Base-by-base conservation (phyloP, 1,140 invertebrate species). In the Diorhabda carinulata region DNA sequence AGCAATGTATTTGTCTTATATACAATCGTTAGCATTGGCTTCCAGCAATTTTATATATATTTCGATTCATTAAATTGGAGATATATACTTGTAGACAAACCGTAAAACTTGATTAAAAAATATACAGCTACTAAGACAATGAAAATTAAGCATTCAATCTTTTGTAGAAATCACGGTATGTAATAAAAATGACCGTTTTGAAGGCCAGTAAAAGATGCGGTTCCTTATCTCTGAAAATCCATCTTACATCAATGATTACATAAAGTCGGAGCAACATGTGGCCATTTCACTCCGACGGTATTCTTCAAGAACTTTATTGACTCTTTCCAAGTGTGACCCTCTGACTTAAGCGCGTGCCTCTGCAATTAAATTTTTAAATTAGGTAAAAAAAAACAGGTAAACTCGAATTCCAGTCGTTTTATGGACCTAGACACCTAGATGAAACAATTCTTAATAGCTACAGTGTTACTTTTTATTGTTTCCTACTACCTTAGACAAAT, bases 341-440 rank as follows among this genome's bases (percentile, higher is more conserved):
- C 25, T 67, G 65, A 71, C 61, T 64, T 64, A n/a, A 69, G 62
- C 72, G 70, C 70, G 72, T 74, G 72, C 61, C 68, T 43, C 6
- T 60, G 72, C 70, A 72, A 74, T 74, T 74, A 74, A 74, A 74
- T 72, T 69, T 68, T 66, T 43, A 72, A 74, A 74, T 70, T 72
- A 67, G 60, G 45, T n/a, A 69, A 65, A 65, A 43, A 58, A 44
- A 8, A 10, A 62, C 8, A 43, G 63, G 45, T 40, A 57, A 58
- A 8, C 42, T 25, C 43, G 10, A 43, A 5, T 43, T 56, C 47
- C 47, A 52, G 43, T 56, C 41, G 40, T 64, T 64, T 56, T 64
- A 52, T 64, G 45, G 56, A n/a, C 40, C 47, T 64, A 52, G 63
- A 40, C 40, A 8, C 6, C 9, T 56, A 64, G 40, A 56, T 42